Evolutionary conservation across 2,888 invertebrate genomes (phyloP).

Genomic region (Cheiracanthium punctorium): DNA sequence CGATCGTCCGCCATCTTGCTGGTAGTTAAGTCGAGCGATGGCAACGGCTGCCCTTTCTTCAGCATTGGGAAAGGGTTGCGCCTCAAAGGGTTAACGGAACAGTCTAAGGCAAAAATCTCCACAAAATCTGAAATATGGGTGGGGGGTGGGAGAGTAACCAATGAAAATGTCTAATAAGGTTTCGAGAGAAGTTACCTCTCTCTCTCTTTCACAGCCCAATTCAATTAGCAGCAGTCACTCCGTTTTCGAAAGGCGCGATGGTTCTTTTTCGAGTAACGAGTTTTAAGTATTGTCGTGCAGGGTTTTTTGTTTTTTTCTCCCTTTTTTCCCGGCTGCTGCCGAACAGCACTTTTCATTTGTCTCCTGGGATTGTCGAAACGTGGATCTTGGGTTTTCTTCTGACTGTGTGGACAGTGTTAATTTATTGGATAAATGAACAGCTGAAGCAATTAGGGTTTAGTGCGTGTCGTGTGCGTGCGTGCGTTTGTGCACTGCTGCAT

Average conservation of each 20-base stretch:
- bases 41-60: too few relatives aligned
- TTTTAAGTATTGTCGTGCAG: conserved; percentile 14
- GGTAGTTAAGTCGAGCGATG: too few relatives aligned
- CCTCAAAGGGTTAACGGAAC: too few relatives aligned
- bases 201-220: conserved; percentile 17
- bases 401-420: conserved; percentile 48
- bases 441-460: conserved; percentile 50
- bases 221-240: conserved; percentile 46
- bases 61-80: too few relatives aligned
- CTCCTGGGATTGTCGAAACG: conserved; percentile 35
- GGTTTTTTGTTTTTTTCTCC: conserved; percentile 37
- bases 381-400: conserved; percentile 49
- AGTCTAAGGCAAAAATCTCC: not conserved
- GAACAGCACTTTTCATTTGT: conserved; percentile 27
- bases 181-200: too few relatives aligned
- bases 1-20: too few relatives aligned
- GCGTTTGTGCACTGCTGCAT: too few relatives aligned
- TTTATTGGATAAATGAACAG: conserved; percentile 64
- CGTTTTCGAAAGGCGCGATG: not conserved
- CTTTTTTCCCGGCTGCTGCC: too few relatives aligned
- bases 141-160: not conserved
- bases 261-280: conserved; percentile 25
- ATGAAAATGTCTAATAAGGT: not conserved
- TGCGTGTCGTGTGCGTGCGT: conserved; percentile 4
- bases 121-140: too few relatives aligned